phyloP scores from a whole-genome alignment of 2,888 invertebrate species.

The Drosophila sordidula region DNA sequence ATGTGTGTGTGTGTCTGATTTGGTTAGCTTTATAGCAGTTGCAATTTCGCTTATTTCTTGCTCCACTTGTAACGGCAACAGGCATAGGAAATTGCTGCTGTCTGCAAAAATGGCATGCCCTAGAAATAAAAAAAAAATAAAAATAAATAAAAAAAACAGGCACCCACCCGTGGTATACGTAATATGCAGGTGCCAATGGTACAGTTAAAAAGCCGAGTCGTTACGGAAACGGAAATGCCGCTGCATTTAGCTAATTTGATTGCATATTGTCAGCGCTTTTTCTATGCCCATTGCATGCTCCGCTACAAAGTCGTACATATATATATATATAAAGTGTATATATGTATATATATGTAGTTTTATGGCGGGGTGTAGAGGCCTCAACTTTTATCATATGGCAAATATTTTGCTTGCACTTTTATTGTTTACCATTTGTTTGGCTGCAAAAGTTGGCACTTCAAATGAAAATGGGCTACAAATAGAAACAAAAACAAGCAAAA shows the following conservation, averaged over 20 bases:
- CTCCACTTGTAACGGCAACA: conserved; percentile 10
- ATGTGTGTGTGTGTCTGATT: conserved; percentile 20
- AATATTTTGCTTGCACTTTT: conserved; percentile 60
- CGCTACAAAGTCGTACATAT: conserved; percentile 1
- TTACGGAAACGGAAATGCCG: conserved; percentile 49
- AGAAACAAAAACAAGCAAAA: conserved; percentile 19
- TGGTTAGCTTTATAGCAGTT: conserved; percentile 3
- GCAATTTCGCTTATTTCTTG: neutral
- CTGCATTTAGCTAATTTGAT: conserved; percentile 69
- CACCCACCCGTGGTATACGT: neutral
- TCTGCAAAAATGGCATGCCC: conserved; percentile 25
- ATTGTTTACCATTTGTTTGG: conserved; percentile 54
- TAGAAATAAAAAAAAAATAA: neutral
- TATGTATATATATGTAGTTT: conserved; percentile 2
- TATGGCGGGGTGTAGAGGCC: conserved; percentile 5
- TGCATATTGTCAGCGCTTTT: conserved; percentile 33
- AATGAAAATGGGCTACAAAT: conserved; percentile 18
- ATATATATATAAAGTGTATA: neutral
- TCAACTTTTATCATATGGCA: conserved; percentile 70
- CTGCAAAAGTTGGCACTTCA: conserved; percentile 43
- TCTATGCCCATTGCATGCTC: conserved; percentile 12
- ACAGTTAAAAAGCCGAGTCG: conserved; percentile 8
- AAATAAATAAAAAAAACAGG: neutral
- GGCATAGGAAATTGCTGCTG: conserved; percentile 48
- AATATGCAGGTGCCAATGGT: conserved; percentile 24